Conservation (phyloP, 1,140 invertebrate genomes). For the Aphidius ervi region DNA sequence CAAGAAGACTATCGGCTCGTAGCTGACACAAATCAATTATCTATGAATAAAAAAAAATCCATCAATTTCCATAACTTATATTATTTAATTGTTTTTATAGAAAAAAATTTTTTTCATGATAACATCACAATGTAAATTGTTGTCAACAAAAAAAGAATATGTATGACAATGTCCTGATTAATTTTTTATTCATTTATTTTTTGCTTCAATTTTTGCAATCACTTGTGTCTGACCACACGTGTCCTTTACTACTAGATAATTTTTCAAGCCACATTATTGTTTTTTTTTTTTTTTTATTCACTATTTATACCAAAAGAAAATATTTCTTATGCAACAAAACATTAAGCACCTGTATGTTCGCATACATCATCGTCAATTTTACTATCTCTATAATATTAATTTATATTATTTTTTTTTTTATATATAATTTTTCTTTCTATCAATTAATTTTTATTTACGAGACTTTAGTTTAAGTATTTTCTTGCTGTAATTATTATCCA, state of each 20-base stretch:
- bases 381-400: not conserved
- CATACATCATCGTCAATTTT: conserved; percentile 7
- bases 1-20: not conserved
- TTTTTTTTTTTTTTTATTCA: not conserved
- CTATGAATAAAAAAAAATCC: no score
- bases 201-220: not conserved
- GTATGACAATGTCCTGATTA: not conserved
- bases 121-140: no score
- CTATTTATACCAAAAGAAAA: not conserved
- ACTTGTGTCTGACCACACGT: not conserved
- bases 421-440: not conserved
- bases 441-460: not conserved
- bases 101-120: no score
- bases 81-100: no score
- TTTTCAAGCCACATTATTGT: not conserved
- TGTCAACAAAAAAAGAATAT: no score
- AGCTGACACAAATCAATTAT: no score
- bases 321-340: conserved; percentile 19
- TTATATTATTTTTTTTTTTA: not conserved
- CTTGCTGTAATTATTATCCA: conserved; percentile 15
- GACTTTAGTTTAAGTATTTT: not conserved
- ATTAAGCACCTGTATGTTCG: conserved; percentile 6
- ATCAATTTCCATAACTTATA: no score
- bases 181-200: not conserved
- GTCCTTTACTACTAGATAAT: conserved; percentile 5